Evolutionary conservation across 1,140 invertebrate genomes (phyloP).

Genomic region (Cyclina sinensis): DNA sequence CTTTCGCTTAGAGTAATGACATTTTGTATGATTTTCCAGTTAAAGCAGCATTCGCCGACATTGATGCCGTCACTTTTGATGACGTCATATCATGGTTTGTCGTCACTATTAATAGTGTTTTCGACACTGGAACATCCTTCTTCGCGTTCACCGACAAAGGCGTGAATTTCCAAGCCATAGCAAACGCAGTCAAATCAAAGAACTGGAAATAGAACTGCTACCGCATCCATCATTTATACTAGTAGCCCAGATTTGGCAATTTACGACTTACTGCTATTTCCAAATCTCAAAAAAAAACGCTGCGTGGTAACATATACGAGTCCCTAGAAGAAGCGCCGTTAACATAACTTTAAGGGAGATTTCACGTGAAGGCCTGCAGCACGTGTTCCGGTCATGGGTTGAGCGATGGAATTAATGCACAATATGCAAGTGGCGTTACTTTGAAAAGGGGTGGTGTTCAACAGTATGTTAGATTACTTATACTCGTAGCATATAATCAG

Average conservation of each 20-base stretch:
- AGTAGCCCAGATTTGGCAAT: conserved; percentile 7
- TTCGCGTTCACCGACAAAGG: not conserved
- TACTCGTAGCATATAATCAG: not conserved
- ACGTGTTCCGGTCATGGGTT: not conserved
- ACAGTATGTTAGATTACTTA: conserved; percentile 4
- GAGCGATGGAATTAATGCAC: not conserved
- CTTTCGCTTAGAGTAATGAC: not conserved
- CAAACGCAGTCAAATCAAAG: not conserved
- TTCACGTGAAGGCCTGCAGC: not conserved
- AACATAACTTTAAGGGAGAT: conserved; percentile 1
- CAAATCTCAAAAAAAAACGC: conserved; percentile 18
- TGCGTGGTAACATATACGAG: conserved; percentile 6
- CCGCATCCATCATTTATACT: not conserved
- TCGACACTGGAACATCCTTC: not conserved
- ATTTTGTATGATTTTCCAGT: not conserved
- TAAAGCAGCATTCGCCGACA: not conserved
- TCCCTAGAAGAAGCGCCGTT: not conserved
- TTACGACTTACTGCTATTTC: conserved; percentile 8
- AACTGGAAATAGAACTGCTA: conserved; percentile 16
- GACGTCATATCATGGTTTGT: not conserved
- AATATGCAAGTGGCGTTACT: not conserved
- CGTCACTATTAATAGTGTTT: not conserved
- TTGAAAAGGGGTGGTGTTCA: conserved; percentile 3
- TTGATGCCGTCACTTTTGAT: not conserved
- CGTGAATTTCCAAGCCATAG: not conserved